These are phyloP conservation scores for Trichonephila clavipes DNA, from an alignment of 1,140 invertebrate genomes.

Conservation along the genomic window DNA sequence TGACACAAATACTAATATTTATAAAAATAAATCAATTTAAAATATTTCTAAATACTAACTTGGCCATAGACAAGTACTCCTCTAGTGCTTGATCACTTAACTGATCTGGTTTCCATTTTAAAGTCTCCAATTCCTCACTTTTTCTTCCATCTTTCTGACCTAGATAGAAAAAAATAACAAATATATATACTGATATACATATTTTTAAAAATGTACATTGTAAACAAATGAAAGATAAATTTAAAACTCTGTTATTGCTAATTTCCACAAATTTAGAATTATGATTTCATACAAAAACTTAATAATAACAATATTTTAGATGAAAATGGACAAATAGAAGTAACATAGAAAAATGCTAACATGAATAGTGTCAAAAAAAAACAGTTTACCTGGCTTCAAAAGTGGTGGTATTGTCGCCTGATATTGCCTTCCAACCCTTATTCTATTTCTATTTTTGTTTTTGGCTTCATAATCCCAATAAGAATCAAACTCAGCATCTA, in stretches of 20 bases:
- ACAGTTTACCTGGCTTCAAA: slow-evolving; percentile 78
- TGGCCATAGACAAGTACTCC: slow-evolving; percentile 79
- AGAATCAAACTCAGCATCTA: slow-evolving; percentile 79
- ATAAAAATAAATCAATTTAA: too few species aligned
- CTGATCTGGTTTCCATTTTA: slow-evolving; percentile 78
- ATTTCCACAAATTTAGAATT: too few species aligned
- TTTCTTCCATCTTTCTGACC: slow-evolving; percentile 78
- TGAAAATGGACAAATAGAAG: too few species aligned
- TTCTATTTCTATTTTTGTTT: slow-evolving; percentile 79
- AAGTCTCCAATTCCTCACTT: slow-evolving; percentile 79
- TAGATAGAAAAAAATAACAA: neutral
- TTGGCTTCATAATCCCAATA: slow-evolving; percentile 79
- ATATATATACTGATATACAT: neutral
- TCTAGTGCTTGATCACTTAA: slow-evolving; percentile 78
- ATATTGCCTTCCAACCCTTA: slow-evolving; percentile 79
- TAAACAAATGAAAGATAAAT: too few species aligned
- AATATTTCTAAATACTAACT: slow-evolving; percentile 59
- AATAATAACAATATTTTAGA: too few species aligned
- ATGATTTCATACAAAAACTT: too few species aligned
- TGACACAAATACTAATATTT: too few species aligned
- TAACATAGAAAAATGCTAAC: too few species aligned
- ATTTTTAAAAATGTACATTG: too few species aligned
- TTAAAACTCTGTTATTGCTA: too few species aligned
- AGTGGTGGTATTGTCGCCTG: slow-evolving; percentile 78
- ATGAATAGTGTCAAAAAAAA: too few species aligned